Percentiles rank a stretch among this genome's conserved stretches.
These are phyloP conservation scores for Lithophane semibrunnea DNA, from an alignment of 2,888 invertebrate genomes.

Conservation along the genomic window DNA sequence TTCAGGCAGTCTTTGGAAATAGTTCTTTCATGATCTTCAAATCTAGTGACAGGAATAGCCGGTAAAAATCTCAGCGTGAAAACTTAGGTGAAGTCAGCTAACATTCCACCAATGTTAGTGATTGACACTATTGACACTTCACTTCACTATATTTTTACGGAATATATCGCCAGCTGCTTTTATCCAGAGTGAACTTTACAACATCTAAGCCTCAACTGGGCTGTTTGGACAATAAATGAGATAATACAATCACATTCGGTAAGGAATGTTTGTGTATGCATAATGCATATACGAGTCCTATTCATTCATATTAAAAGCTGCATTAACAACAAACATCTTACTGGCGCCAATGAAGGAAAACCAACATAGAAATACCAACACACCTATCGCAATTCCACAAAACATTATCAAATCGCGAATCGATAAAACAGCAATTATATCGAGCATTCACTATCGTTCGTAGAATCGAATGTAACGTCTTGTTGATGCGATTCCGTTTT, in stretches of 20 bases:
- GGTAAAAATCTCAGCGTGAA: no score
- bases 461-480: conserved; percentile 57
- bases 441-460: conserved; percentile 61
- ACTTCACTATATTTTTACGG: no score
- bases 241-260: conserved; percentile 3
- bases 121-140: no score
- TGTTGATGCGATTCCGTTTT: conserved; percentile 59
- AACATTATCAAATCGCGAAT: conserved; percentile 60
- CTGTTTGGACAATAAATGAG: background rate
- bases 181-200: background rate
- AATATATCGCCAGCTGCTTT: no score
- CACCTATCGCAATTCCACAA: conserved; percentile 55
- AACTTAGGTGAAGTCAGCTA: no score
- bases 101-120: no score
- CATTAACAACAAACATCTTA: conserved; percentile 11
- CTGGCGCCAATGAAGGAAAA: conserved; percentile 48
- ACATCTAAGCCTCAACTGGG: background rate
- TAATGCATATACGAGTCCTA: background rate
- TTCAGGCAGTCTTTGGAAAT: no score
- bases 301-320: conserved; percentile 26
- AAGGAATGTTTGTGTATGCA: background rate
- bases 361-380: conserved; percentile 35
- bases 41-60: no score
- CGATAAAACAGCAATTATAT: conserved; percentile 63
- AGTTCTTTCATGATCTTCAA: background rate